Evolutionary conservation across 2,888 invertebrate genomes (phyloP).

Genomic region (Eurytoma adleriae): DNA sequence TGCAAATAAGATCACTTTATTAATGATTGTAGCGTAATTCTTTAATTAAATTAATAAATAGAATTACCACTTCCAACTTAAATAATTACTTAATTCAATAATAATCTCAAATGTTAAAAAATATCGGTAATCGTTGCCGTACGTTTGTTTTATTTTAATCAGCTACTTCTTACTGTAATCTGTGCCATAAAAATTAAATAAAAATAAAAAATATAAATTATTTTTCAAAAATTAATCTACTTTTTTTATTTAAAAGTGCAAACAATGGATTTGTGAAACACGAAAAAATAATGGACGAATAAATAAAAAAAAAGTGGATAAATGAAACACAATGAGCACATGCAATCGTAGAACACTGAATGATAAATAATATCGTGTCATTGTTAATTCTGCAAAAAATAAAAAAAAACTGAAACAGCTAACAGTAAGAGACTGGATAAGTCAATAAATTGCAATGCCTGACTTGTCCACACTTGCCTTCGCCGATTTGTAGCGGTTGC

Average conservation of each 20-base stretch:
- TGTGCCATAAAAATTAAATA: neutral
- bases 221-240: no score
- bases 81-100: no score
- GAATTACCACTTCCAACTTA: no score
- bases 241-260: no score
- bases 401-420: conserved; percentile 22
- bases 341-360: conserved; percentile 19
- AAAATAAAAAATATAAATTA: neutral
- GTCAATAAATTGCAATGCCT: conserved; percentile 51
- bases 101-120: no score
- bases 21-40: no score
- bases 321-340: conserved; percentile 11
- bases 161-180: no score
- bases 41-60: conserved; percentile 1
- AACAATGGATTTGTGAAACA: no score
- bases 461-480: conserved; percentile 73
- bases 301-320: neutral
- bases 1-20: no score
- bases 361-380: conserved; percentile 32
- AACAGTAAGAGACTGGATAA: conserved; percentile 50
- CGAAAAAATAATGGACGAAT: no score
- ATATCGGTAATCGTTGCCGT: no score
- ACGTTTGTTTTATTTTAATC: no score
- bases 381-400: conserved; percentile 20
- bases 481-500: conserved; percentile 74